Base-by-base conservation (phyloP, 2,888 invertebrate species). In the Acleris literana region DNA sequence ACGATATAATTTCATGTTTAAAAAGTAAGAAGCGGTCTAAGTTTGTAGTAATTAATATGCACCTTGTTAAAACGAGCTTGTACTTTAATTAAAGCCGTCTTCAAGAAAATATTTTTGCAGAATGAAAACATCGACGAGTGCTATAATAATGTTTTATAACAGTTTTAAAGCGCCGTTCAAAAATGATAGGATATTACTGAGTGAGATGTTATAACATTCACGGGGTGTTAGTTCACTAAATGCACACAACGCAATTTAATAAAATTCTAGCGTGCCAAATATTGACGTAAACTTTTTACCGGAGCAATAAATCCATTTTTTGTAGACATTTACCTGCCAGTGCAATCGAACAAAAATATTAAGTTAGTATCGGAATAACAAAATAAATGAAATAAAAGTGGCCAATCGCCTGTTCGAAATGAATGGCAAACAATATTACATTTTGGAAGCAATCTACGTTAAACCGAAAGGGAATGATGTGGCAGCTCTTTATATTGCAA, bases 401-500 rank as follows among this genome's bases (percentile, higher is more conserved):
- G 84, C 79, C 89, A 89, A 91, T 90, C 80, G 86, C 82, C 80
- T 86, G 90, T 88, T 84, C 82, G 85, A 88, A 90, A 91, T 90
- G 89, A 90, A 90, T 91, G 85, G 89, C 90, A 90, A 91, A 91
- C 91, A 91, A 89, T 90, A 88, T 90, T 90, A 91, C 90, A 88
- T 90, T 90, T 91, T 90, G 87, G 89, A 87, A 87, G 86, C 91
- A 90, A 92, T 92, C 90, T 90, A 92, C 90, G 91, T 88, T 88
- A 90, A 91, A 88, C 91, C 88, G 83, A 90, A 92, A 88, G 89
- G 91, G 92, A 91, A 92, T 92, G 92, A 92, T 92, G 92, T 92
- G 92, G 91, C 90, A 88, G 89, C 91, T 91, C 91, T 92, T 91
- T 92, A 91, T 90, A 92, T 92, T 92, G 92, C 92, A 92, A 92